Conservation (phyloP, 2,888 invertebrate species). For the Arrhopalites spinosus region DNA sequence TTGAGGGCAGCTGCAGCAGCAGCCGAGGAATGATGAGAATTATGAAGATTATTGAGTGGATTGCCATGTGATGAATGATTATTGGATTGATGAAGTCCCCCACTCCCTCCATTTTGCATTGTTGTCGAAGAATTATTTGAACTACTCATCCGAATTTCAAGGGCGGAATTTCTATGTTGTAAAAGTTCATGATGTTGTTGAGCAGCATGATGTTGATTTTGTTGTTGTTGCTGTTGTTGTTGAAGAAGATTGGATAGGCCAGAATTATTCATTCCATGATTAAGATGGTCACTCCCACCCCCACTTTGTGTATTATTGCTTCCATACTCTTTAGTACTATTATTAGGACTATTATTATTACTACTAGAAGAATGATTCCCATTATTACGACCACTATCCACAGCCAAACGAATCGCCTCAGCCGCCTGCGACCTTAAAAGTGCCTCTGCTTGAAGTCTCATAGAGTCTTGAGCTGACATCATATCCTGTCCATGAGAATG, state of each 20-base stretch:
- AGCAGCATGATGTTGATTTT: conserved; percentile 32
- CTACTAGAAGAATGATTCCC: conserved; percentile 36
- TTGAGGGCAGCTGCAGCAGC: conserved; percentile 47
- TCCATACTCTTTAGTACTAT: conserved; percentile 35
- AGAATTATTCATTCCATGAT: conserved; percentile 34
- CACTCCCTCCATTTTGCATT: conserved; percentile 38
- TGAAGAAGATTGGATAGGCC: background rate
- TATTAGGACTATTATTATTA: conserved; percentile 40
- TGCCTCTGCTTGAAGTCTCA: conserved; percentile 54
- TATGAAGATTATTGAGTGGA: conserved; percentile 47
- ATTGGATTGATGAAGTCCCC: conserved; percentile 37
- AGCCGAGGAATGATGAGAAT: conserved; percentile 44
- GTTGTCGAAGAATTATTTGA: conserved; percentile 20
- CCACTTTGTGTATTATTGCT: conserved; percentile 41
- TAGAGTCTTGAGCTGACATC: conserved; percentile 77
- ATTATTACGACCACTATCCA: conserved; percentile 65
- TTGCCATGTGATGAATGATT: conserved; percentile 51
- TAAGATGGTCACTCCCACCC: conserved; percentile 28
- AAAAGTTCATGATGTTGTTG: conserved; percentile 52
- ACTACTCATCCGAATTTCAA: conserved; percentile 41
- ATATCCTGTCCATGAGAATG: conserved; percentile 61
- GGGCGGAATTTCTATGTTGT: conserved; percentile 46
- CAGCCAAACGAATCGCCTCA: conserved; percentile 79
- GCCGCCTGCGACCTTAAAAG: conserved; percentile 84
- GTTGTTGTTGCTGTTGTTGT: conserved; percentile 1